Base-by-base conservation (phyloP, 2,113 vertebrate genomes). In the Otus sunia region DNA sequence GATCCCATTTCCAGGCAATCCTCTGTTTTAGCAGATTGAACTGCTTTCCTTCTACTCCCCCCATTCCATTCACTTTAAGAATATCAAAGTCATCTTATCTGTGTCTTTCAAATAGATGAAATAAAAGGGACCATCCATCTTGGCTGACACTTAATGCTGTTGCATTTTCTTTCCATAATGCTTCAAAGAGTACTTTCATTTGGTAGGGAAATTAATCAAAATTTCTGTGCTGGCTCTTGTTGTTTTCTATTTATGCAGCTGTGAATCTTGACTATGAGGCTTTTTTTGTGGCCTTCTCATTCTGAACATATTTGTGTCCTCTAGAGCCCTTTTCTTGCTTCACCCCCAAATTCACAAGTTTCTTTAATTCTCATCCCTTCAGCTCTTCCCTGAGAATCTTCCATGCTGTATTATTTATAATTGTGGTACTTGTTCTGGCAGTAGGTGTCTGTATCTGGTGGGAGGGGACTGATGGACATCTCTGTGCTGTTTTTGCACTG, bases 401-500 rank as follows among this genome's bases (percentile, higher is more conserved):
- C 29, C 18, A 14, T 74, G 41, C 22, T 62, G 18, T 37, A 47
- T 73, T 27, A 16, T 5, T 53, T 50, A 5, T 49, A 62, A 20
- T 9, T 60, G 41, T 47, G 26, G 13, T 82, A 47, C 56, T 83
- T 66, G 18, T 56, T 66, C 11, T 62, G 80, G 49, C 45, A 80
- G 76, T 15, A 26, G 18, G 14, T 84, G 36, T 25, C 43, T 0
- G 1, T 56, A 58, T 50, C 52, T 67, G 4, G 15, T 77, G 49
- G 29, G 30, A 34, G 19, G 7, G 37, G 22, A 34, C 22, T 47
- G 37, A 37, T 12, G 45, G 50, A 36, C 23, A 47, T 50, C 41
- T 88, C 53, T 0, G 0, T 60, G 49, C 32, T 72, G 55, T 73
- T 79, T 53, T 34, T 0, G 0, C 1, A 0, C 63, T 50, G 55